Base-by-base conservation (phyloP, 2,888 invertebrate species). In the Plagodis dolabraria region DNA sequence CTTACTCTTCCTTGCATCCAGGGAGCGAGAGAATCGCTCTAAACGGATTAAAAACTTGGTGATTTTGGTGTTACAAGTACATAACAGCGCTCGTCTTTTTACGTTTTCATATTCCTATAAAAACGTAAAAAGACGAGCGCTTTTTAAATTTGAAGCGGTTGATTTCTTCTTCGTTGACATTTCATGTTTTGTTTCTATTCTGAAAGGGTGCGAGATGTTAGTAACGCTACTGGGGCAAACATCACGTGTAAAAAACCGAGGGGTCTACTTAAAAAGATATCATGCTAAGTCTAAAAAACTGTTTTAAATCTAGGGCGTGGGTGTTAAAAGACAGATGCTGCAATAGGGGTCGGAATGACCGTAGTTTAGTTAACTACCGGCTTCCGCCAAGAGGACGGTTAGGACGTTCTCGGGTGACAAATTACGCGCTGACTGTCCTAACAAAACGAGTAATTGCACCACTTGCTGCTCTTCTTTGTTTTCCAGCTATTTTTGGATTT, bases 341-440 rank as follows among this genome's bases (percentile, higher is more conserved):
- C 68, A 57, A 71, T 73, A 76, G 80, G 82, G 86, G 84, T 80
- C 85, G 82, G 78, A 78, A 80, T 90, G 88, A 89, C 89, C 87
- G 86, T 81, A 82, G 83, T 86, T 87, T 82, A 82, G 82, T 86
- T 89, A 92, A 92, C 90, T 89, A 83, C 79, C 75, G 71, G 86
- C 89, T 90, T 92, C 91, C 91, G 91, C 74, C 77, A 79, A 80
- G 79, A 74, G 76, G 74, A 65, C 74, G 76, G 77, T 77, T 75
- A 75, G 69, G 65, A 61, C 60, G 67, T 55, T 69, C 71, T 67
- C 65, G 71, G 74, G 76, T 68, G 85, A 80, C 83, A 81, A 77
- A 74, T 71, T 67, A 67, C 52, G 22, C 46, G 49, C 47, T 52
- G 43, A 50, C 63, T 50, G 60, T 59, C 56, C 66, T 55, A 45